Evolutionary conservation across 2,797 vertebrate species (phyloP), one percentile per base, ranked within the genome.

Genomic region (Myotis findleyi): DNA sequence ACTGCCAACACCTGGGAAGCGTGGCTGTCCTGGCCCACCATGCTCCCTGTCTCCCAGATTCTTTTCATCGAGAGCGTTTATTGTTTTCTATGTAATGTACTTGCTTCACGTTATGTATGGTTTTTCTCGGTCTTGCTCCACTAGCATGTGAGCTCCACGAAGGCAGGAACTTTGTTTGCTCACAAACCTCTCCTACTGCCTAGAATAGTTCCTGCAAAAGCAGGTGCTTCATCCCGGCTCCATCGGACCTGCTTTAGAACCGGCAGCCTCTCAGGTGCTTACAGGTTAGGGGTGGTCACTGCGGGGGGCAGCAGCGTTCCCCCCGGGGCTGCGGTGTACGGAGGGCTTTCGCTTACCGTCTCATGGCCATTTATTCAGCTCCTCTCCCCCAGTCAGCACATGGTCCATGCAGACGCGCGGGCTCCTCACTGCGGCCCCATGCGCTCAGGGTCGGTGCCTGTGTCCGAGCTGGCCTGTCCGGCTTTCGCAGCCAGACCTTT

Each of bases 1-100:
- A 10, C 87, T 16, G 5, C 51, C 0, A 21, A 11, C 20, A 1
- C 81, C 13, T 0, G 1, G 8, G 8, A 25, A 6, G 8, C 12
- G 27, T 44, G 10, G 18, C 49, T 21, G 21, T 3, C 30, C 69
- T 2, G 16, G 6, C 62, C n/a, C 14, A 2, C 71, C 12, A 4
- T 13, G 1, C 20, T 30, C 55, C 27, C 25, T 14, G 44, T 18
- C 13, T 64, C 69, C 38, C 80, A 30, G 33, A 12, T 4, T 6
- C n/a, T 27, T 30, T 6, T 55, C 30, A 17, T 49, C 53, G 5
- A 20, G 3, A 64, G 16, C 41, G 3, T 20, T 20, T 36, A 23
- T 21, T 81, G 2, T 47, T 55, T 72, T 20, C 53, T 55, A 1
- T 14, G 10, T 13, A 10, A n/a, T 47, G 17, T 17, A 3, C 41